These are phyloP conservation scores for Cephalopterus ornatus DNA, from an alignment of 2,113 vertebrate genomes.

Conservation along the genomic window DNA sequence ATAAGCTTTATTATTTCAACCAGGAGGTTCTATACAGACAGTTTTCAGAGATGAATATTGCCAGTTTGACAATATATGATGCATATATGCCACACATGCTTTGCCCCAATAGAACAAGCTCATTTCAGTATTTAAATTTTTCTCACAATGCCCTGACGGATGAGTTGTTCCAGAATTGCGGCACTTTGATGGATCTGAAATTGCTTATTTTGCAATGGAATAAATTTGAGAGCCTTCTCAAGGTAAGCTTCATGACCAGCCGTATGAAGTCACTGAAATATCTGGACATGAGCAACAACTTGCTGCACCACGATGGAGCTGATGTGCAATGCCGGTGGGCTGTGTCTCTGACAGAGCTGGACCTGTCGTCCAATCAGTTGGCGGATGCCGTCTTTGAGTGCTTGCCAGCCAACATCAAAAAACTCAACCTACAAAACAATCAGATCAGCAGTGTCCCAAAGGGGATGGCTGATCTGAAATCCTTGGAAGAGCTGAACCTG, in stretches of 20 bases:
- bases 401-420: constrained; percentile 71
- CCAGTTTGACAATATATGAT: constrained; percentile 70
- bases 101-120: constrained; percentile 78
- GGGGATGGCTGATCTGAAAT: constrained; percentile 49
- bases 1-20: constrained; percentile 68
- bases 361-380: constrained; percentile 81
- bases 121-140: constrained; percentile 77
- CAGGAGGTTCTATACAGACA: constrained; percentile 76
- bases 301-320: constrained; percentile 63
- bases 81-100: constrained; percentile 82
- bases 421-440: constrained; percentile 79
- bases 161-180: constrained; percentile 78
- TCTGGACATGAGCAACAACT: constrained; percentile 83
- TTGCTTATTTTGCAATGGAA: constrained; percentile 77
- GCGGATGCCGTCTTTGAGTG: constrained; percentile 78
- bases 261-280: constrained; percentile 77
- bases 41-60: constrained; percentile 80
- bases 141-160: constrained; percentile 82
- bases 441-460: constrained; percentile 73
- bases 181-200: constrained; percentile 64
- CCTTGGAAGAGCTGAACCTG: constrained; percentile 80
- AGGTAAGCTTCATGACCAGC: constrained; percentile 73
- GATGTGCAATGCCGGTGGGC: constrained; percentile 74
- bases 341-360: constrained; percentile 47
- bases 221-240: constrained; percentile 76